Evolutionary conservation across 2,888 invertebrate genomes (phyloP), one percentile per base, ranked within the genome.

Genomic region (Mayetiola destructor): DNA sequence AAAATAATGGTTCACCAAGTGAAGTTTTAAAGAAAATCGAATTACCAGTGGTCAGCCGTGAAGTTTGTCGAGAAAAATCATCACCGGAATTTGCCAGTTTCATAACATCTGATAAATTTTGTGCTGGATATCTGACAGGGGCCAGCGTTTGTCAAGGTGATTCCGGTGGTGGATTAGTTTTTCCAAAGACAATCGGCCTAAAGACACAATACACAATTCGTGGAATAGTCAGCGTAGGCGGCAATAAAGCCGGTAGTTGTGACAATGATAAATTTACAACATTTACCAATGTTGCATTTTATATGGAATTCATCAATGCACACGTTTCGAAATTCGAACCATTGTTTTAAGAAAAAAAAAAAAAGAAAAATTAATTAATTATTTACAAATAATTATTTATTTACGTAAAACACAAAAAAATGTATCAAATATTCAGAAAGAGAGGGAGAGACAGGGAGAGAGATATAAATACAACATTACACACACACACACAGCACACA

Each of bases 51-150:
- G 61, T 62, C 14, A 57, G 60, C 16, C 60, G 61, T 36, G 18
- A 59, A 1, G 56, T 61, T 3, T 68, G 67, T 56, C 55, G 37
- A 21, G 55, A 56, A 1, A 16, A 39, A 55, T 60, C 62, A 10
- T 58, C 61, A n/a, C 8, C 52, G 2, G 55, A 55, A 21, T 61
- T 60, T 39, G 57, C 60, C n/a, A 59, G 53, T 12, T 59, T 61
- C 27, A 56, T 68, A 4, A 63, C 67, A 0, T 52, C 58, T 18
- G 69, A 70, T 61, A 70, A 70, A 62, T 68, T 70, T 60, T 70
- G 70, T 62, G 64, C 67, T 29, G 61, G 64, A 2, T 63, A 61
- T 48, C 57, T 60, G 29, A 63, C 61, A 27, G 59, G 58, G 12
- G 32, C 35, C 37, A 53, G 55, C 12, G 55, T 58, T 2, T 58